A percentile compares a stretch with the other conserved stretches of the same genome.
Evolutionary conservation across 1,140 invertebrate genomes (phyloP).

Genomic region (Danaus plexippus): DNA sequence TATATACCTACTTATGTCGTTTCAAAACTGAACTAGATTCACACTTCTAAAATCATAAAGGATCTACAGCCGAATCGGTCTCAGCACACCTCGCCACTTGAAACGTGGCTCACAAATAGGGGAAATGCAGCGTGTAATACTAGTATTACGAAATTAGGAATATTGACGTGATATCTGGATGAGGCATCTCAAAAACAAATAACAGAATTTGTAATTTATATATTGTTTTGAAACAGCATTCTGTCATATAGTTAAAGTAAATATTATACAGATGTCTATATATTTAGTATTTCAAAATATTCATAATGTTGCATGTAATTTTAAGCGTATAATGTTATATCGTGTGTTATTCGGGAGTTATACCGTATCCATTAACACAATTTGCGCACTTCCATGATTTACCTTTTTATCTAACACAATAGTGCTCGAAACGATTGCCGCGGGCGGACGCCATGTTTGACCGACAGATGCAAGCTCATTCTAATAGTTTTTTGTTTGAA

Average conservation of each 20-base stretch:
- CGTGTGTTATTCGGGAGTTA: constrained; percentile 3
- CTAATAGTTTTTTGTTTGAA: constrained; percentile 43
- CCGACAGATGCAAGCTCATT: constrained; percentile 48
- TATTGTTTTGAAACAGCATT: not conserved
- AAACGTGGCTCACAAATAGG: constrained; percentile 40
- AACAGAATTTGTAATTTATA: not conserved
- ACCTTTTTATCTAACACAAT: constrained; percentile 54
- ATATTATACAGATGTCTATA: too few relatives aligned
- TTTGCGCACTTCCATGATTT: constrained; percentile 21
- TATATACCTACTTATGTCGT: too few relatives aligned
- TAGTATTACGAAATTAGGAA: constrained; percentile 1
- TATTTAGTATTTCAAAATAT: too few relatives aligned
- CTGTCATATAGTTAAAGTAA: too few relatives aligned
- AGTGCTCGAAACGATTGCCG: constrained; percentile 55
- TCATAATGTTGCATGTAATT: too few relatives aligned
- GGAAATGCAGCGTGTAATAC: constrained; percentile 35
- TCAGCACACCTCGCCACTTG: constrained; percentile 43
- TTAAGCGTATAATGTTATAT: not conserved
- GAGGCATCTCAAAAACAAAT: not conserved
- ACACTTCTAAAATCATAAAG: constrained; percentile 17
- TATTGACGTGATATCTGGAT: constrained; percentile 1
- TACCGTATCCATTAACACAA: constrained; percentile 27
- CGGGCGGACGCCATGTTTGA: constrained; percentile 34
- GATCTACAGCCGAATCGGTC: constrained; percentile 39
- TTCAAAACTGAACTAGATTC: too few relatives aligned